A percentile compares a stretch with the other conserved stretches of the same genome.
These are phyloP conservation scores for Chunga burmeisteri DNA, from an alignment of 2,113 vertebrate species.

Conservation along the genomic window DNA sequence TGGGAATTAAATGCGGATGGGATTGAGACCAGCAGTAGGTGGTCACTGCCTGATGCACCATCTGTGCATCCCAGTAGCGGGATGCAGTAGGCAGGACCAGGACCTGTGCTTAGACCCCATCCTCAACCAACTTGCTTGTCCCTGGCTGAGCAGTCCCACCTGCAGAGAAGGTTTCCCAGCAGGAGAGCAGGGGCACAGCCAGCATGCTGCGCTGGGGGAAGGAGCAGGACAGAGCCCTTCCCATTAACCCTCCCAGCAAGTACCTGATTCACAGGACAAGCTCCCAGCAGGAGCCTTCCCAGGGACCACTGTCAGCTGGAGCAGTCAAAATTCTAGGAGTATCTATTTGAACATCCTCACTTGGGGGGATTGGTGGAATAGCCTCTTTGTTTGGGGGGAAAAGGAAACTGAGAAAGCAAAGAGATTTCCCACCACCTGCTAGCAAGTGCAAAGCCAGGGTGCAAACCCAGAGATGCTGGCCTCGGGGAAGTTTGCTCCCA, in stretches of 20 bases:
- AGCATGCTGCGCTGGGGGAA: not conserved
- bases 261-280: not conserved
- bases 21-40: not conserved
- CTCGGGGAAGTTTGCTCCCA: not conserved
- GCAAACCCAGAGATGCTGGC: not conserved
- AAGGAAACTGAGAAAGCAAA: not conserved
- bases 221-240: not conserved
- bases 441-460: not conserved
- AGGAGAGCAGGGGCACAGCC: not conserved
- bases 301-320: not conserved
- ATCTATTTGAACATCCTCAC: not conserved
- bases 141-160: not conserved
- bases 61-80: not conserved
- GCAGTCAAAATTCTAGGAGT: not conserved
- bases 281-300: not conserved
- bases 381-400: not conserved
- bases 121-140: not conserved
- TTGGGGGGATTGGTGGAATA: not conserved
- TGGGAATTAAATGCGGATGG: not conserved
- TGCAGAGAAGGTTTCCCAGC: not conserved
- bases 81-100: not conserved
- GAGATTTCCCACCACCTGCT: not conserved
- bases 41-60: not conserved
- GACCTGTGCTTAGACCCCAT: accelerated
- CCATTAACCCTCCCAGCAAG: not conserved